Percentiles rank a stretch among this genome's conserved stretches.
Conservation (phyloP, 2,797 vertebrate genomes). For the Tamandua tetradactyla region DNA sequence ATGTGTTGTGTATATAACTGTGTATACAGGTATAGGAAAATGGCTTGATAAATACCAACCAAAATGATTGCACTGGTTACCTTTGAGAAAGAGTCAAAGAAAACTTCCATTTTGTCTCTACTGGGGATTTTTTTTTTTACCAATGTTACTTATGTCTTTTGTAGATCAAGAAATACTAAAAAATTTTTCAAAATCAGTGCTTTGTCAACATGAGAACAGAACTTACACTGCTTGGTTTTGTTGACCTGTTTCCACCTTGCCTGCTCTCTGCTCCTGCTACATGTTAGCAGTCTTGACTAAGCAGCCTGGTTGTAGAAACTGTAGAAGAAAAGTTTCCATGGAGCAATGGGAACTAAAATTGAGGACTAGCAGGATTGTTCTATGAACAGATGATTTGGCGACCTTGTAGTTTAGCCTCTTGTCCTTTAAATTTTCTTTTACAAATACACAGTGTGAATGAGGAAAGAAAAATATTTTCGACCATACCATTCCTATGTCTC, state of each 20-base stretch:
- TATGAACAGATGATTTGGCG: background rate
- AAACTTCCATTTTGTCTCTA: background rate
- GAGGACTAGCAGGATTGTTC: background rate
- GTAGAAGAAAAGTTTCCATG: background rate
- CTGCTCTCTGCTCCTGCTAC: no score
- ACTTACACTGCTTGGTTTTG: background rate
- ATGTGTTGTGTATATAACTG: background rate
- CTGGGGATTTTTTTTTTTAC: background rate
- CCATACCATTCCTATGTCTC: background rate
- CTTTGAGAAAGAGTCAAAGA: background rate
- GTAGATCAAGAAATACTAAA: background rate
- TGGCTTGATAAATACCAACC: background rate
- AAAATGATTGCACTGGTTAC: background rate
- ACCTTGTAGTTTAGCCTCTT: background rate
- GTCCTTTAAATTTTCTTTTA: background rate
- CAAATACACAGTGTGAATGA: background rate
- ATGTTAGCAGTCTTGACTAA: background rate
- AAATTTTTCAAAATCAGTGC: background rate
- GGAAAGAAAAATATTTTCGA: background rate
- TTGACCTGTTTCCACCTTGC: fast-evolving
- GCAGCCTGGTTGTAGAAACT: background rate
- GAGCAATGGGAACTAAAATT: background rate
- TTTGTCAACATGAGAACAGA: background rate
- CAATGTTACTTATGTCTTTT: background rate
- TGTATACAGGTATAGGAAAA: background rate